phyloP scores from a whole-genome alignment of 2,888 invertebrate species.

The Arrhopalites spinosus region DNA sequence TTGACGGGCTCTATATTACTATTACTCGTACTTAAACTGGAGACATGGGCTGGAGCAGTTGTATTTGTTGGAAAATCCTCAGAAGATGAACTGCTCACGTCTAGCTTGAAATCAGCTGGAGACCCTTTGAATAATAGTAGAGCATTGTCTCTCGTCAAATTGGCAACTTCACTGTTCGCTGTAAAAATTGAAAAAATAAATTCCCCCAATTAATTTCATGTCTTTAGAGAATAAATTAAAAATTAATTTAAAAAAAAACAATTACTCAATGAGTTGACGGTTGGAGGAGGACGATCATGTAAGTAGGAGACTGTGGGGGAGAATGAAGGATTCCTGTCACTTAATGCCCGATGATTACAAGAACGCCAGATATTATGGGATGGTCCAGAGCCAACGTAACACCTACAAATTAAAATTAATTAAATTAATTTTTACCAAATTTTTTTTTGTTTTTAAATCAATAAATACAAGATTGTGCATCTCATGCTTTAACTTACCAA shows the following conservation, averaged over 20 bases:
- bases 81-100: constrained; percentile 22
- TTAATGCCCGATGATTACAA: constrained; percentile 81
- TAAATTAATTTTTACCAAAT: background rate
- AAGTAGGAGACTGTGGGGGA: constrained; percentile 83
- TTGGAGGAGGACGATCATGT: constrained; percentile 79
- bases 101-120: constrained; percentile 34
- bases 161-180: constrained; percentile 46
- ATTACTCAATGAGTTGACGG: constrained; percentile 65
- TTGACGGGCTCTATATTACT: constrained; percentile 19
- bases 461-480: no score
- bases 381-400: constrained; percentile 75
- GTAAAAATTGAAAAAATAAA: no score
- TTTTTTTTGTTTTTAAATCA: no score
- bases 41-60: constrained; percentile 18
- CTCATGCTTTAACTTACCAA: constrained; percentile 71
- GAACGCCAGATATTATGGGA: constrained; percentile 81
- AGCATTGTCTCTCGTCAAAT: constrained; percentile 51
- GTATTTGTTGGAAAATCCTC: constrained; percentile 25
- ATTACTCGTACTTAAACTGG: background rate
- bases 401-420: constrained; percentile 65
- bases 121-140: constrained; percentile 44
- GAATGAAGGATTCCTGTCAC: constrained; percentile 61
- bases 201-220: no score
- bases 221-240: no score
- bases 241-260: no score